Evolutionary conservation across 2,888 invertebrate species (phyloP).

Genomic region (Microchrysa polita): DNA sequence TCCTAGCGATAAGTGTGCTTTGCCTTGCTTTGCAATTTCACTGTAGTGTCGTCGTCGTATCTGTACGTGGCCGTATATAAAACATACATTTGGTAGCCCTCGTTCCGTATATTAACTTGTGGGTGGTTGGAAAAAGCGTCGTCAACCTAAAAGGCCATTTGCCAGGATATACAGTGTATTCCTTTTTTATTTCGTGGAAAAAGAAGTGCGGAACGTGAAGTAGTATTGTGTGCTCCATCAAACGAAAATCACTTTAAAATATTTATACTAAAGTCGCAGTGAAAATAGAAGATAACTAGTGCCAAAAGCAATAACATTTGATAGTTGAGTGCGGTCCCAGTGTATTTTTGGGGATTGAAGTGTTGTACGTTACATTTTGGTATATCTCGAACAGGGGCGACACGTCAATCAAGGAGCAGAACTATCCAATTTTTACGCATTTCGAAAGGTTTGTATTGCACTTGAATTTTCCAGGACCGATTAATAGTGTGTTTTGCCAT

Average conservation of each 20-base stretch:
- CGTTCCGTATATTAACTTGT: constrained; percentile 32
- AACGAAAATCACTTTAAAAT: constrained; percentile 16
- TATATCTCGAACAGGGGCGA: constrained; percentile 6
- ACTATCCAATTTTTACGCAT: constrained; percentile 16
- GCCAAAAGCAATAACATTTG: not conserved
- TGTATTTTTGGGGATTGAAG: not conserved
- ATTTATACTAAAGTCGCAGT: not conserved
- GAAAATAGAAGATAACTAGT: not conserved
- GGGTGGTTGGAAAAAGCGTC: constrained; percentile 41
- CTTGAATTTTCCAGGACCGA: not conserved
- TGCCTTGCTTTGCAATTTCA: not conserved
- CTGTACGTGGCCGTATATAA: not conserved
- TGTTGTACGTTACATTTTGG: not conserved
- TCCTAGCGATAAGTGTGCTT: no score
- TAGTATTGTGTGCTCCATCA: not conserved
- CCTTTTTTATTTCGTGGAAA: constrained; percentile 30
- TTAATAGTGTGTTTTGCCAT: constrained; percentile 17
- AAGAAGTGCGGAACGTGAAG: constrained; percentile 31
- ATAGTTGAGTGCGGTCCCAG: not conserved
- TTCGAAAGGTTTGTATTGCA: constrained; percentile 21
- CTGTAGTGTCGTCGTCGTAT: not conserved
- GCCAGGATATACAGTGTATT: constrained; percentile 16
- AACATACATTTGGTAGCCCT: no score
- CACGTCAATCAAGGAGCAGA: constrained; percentile 14
- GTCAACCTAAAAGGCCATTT: constrained; percentile 40